A percentile compares a stretch with the other conserved stretches of the same genome.
phyloP scores from a whole-genome alignment of 2,797 vertebrate genomes.

The Glossophaga mutica region DNA sequence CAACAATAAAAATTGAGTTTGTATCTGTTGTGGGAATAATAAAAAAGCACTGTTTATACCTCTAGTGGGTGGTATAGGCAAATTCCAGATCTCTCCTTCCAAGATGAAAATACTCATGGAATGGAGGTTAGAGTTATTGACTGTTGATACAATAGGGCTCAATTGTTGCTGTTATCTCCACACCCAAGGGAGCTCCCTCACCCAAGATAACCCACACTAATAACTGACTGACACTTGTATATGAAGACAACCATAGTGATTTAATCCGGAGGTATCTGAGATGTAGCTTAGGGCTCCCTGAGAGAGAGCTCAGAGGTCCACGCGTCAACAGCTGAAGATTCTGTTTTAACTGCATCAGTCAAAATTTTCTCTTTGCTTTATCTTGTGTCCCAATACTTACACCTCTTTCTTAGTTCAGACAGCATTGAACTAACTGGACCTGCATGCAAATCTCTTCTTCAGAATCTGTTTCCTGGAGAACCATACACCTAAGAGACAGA shows the following conservation, averaged over 20 bases:
- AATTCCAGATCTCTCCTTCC: neutral
- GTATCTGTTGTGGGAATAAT: neutral
- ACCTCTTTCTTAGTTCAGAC: neutral
- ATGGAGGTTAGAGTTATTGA: fast-evolving
- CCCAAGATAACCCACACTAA: fast-evolving
- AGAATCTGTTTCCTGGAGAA: neutral
- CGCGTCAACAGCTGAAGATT: neutral
- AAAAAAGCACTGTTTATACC: neutral
- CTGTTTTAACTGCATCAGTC: neutral
- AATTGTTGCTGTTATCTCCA: neutral
- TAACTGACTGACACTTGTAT: neutral
- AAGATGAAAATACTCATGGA: neutral
- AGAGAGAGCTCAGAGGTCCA: neutral
- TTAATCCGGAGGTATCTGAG: neutral
- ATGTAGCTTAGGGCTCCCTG: neutral
- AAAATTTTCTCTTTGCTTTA: neutral
- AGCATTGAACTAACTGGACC: neutral
- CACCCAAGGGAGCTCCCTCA: neutral
- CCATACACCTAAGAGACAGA: neutral
- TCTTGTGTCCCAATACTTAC: neutral
- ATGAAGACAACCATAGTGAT: neutral
- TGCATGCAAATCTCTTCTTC: neutral
- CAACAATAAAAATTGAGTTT: neutral
- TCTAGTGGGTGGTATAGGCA: neutral
- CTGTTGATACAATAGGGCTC: neutral